Evolutionary conservation across 2,113 vertebrate species (phyloP), one percentile per base, ranked within the genome.

Genomic region (Psettodes erumei): DNA sequence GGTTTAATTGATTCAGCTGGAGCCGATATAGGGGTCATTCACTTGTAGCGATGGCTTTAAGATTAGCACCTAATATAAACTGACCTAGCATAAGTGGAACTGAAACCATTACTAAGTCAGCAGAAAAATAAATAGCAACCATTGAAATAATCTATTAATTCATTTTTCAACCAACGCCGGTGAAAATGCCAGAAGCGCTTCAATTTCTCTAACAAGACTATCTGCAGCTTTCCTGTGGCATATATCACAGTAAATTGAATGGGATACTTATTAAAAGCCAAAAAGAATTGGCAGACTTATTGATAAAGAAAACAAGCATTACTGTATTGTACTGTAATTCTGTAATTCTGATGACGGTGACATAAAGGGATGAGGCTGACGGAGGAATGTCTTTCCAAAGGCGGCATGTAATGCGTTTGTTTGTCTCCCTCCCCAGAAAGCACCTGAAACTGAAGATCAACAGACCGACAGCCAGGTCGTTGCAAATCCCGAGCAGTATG

Each of bases 361-460:
- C 30, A 50, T 7, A n/a, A 2, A 51, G 21, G 7, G 5, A 15
- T 23, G 25, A 15, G 18, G 18, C 21, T 25, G 3, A n/a, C 5
- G 6, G 2, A 21, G 2, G 4, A 63, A 45, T 28, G 15, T 42
- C 4, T 48, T 18, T 33, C 37, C 2, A n/a, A 1, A 61, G 15
- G 5, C 48, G 5, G 0, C 38, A 1, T 16, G 5, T 43, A 1
- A 55, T 68, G 3, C 60, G 1, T 68, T 6, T 63, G 1, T 78
- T 3, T 77, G 6, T 68, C 0, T 77, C 4, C 73, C 15, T 51
- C 28, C 9, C 9, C 81, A 95, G 94, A 91, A 94, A 91, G 69
- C 85, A 93, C 63, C 89, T 76, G 93, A 95, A 83, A 87, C 88
- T 84, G 94, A 94, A 90, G 94, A 95, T 73, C 80, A 64, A 38